Evolutionary conservation across 2,113 vertebrate genomes (phyloP).

Genomic region (Copsychus sechellarum): DNA sequence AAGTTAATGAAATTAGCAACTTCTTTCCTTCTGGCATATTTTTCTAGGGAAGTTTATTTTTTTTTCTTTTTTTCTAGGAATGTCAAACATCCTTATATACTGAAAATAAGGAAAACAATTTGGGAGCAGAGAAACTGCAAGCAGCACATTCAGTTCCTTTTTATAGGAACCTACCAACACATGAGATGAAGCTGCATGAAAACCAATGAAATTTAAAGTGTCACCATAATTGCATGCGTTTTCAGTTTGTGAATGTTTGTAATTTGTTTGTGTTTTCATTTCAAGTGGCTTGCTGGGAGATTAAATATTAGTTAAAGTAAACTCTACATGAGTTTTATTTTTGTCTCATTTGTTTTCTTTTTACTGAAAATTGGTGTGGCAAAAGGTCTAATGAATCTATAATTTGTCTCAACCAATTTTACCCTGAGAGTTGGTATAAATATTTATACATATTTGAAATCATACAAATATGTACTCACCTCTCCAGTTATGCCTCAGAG

Average conservation of each 20-base stretch:
- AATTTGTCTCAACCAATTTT: neutral
- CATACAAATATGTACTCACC: neutral
- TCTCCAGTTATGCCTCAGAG: neutral
- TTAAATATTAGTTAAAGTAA: neutral
- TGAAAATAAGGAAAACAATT: neutral
- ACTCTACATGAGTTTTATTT: neutral
- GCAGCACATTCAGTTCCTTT: neutral
- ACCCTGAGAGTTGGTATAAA: neutral
- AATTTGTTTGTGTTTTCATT: neutral
- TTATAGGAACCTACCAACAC: neutral
- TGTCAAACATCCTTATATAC: neutral
- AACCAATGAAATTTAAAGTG: neutral
- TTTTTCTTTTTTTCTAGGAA: neutral
- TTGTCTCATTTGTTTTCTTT: neutral
- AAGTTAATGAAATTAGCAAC: neutral
- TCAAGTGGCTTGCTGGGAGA: neutral
- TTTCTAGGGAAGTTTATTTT: neutral
- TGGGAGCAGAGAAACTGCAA: neutral
- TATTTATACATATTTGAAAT: neutral
- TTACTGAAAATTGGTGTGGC: neutral
- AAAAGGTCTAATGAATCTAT: neutral
- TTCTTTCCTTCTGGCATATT: neutral
- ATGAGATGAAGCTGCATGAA: neutral
- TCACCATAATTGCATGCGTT: neutral
- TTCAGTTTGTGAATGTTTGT: neutral